Evolutionary conservation across 2,113 vertebrate genomes (phyloP).

Genomic region (Gracilinanus agilis): DNA sequence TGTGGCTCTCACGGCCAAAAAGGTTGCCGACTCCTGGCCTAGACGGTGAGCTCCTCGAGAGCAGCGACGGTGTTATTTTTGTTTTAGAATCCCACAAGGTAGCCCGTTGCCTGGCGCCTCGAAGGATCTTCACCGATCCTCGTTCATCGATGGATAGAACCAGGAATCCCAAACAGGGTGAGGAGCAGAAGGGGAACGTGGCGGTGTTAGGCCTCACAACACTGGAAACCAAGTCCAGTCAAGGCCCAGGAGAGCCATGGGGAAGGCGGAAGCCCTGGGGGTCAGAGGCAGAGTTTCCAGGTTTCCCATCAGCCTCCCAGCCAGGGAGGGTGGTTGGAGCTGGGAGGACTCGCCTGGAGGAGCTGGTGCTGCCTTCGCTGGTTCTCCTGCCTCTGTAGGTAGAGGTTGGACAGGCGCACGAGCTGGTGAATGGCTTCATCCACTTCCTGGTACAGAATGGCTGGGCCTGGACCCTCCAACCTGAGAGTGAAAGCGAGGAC

Average conservation of each 20-base stretch:
- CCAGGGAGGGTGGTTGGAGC: not conserved
- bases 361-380: slow-evolving; percentile 83
- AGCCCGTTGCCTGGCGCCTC: not conserved
- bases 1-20: too few relatives aligned
- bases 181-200: not conserved
- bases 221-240: not conserved
- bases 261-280: not conserved
- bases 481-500: slow-evolving; percentile 37
- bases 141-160: not conserved
- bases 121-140: not conserved
- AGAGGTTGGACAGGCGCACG: slow-evolving; percentile 90
- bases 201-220: not conserved
- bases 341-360: slow-evolving; percentile 82
- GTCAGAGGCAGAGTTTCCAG: not conserved
- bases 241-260: not conserved
- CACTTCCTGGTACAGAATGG: slow-evolving; percentile 81
- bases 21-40: too few relatives aligned
- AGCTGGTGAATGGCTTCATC: slow-evolving; percentile 93
- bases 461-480: slow-evolving; percentile 68
- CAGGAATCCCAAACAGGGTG: not conserved
- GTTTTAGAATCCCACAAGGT: not conserved
- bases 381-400: slow-evolving; percentile 87
- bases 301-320: not conserved
- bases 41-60: not conserved
- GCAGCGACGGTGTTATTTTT: not conserved